Base-by-base conservation (phyloP, 2,888 invertebrate species). In the Philereme transversata region DNA sequence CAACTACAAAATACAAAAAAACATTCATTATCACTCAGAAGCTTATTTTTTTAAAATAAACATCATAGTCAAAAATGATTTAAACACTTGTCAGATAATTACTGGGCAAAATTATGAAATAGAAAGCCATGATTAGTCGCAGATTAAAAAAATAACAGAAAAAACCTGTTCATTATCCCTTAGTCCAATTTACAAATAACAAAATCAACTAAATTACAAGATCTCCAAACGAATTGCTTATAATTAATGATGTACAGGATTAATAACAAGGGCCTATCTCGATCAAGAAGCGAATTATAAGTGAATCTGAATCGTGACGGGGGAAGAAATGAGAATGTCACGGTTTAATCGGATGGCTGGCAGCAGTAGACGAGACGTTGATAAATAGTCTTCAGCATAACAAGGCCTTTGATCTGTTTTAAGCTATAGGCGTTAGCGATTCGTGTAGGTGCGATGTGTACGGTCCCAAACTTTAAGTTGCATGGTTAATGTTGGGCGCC, bases 251-350 rank as follows among this genome's bases (percentile, higher is more conserved):
- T 82, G 76, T 73, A 67, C 68, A 74, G 82, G 84, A 88, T 87
- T 86, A 86, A 87, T 87, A 85, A 81, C 76, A 76, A 71, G 73
- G 78, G 57, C 57, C 49, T 71, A 67, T 69, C 67, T 62, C 64
- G 85, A 86, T 87, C 88, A 89, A 87, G 88, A 86, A 84, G 83
- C 88, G 85, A 82, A 84, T 87, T 86, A 88, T 87, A 86, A 88
- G 88, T 86, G 85, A 86, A 84, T 86, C 84, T 59, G 63, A 56
- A 59, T 63, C 81, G 74, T 65, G 75, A 76, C 71, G 73, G 76
- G 78, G 79, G 83, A 72, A 75, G 79, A 83, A 85, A 88, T 88
- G 87, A 87, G 84, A 84, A 88, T 86, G 90, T 90, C 90, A 85
- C 87, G 84, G 73, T 67, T 86, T 88, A 88, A 90, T 90, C 90